Conservation (phyloP, 2,797 vertebrate genomes). For the Spondyliosoma cantharus region DNA sequence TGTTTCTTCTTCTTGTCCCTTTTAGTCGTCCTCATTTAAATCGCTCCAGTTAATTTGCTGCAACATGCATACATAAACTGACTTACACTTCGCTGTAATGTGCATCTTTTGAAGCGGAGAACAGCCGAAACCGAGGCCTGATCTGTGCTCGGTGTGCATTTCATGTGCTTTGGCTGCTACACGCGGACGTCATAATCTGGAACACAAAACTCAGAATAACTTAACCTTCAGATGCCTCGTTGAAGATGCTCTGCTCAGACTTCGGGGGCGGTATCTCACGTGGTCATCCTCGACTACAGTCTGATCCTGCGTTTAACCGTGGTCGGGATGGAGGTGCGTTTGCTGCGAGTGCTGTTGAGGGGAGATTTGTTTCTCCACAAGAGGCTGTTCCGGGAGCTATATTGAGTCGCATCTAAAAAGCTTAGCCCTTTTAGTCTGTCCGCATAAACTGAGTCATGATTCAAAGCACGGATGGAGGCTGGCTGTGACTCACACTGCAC, state of each 20-base stretch:
- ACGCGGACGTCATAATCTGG: slow-evolving; percentile 30
- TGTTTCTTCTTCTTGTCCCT: slow-evolving; percentile 30
- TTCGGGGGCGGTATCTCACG: slow-evolving; percentile 12
- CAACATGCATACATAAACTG: slow-evolving; percentile 26
- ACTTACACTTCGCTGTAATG: slow-evolving; percentile 1
- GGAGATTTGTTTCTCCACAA: slow-evolving; percentile 48
- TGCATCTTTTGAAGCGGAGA: slow-evolving; percentile 40
- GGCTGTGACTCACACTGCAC: slow-evolving; percentile 70
- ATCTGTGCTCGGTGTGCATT: slow-evolving; percentile 44
- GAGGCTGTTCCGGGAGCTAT: slow-evolving; percentile 51
- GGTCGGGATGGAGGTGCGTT: slow-evolving; percentile 10
- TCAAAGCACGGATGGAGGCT: slow-evolving; percentile 63
- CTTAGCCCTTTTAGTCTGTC: slow-evolving; percentile 68
- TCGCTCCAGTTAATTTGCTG: slow-evolving; percentile 50
- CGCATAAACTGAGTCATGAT: slow-evolving; percentile 73
- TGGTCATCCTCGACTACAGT: slow-evolving; percentile 34
- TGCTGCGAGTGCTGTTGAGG: slow-evolving; percentile 1
- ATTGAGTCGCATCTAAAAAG: slow-evolving; percentile 61
- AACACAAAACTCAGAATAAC: slow-evolving; percentile 57
- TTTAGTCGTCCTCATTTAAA: slow-evolving; percentile 35
- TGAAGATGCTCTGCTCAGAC: slow-evolving; percentile 26
- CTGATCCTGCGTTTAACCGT: slow-evolving; percentile 57
- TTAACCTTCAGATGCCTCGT: slow-evolving; percentile 56
- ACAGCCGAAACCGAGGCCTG: slow-evolving; percentile 42
- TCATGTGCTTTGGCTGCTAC: slow-evolving; percentile 25